Conservation (phyloP, 2,113 vertebrate genomes). For the Forbesichthys agassizii region DNA sequence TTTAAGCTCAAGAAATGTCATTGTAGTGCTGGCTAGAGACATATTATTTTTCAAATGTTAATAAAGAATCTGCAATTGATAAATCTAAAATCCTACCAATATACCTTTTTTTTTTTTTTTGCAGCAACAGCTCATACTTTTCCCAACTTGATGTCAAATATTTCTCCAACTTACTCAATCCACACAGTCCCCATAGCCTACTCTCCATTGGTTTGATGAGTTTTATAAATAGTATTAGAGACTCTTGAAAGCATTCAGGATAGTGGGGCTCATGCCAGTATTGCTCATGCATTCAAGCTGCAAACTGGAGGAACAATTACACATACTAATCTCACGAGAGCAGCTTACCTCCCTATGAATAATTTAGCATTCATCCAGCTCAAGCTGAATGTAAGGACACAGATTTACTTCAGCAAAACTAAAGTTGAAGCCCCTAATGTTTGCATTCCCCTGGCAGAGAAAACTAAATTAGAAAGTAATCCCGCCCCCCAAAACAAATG, state of each 20-base stretch:
- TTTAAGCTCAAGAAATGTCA: too few species aligned
- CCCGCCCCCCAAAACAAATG: slow-evolving; percentile 10
- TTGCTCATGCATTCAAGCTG: slow-evolving; percentile 30
- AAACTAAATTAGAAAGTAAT: background rate
- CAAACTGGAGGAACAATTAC: slow-evolving; percentile 63
- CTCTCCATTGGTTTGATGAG: background rate
- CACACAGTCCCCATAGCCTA: too few species aligned
- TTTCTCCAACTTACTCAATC: too few species aligned
- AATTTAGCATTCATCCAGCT: slow-evolving; percentile 67
- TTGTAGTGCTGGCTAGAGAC: too few species aligned
- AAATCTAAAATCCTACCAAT: background rate
- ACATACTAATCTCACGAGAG: slow-evolving; percentile 58
- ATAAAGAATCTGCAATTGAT: background rate
- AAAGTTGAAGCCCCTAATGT: slow-evolving; percentile 13
- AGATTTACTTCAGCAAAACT: slow-evolving; percentile 41
- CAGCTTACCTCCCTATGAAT: slow-evolving; percentile 67
- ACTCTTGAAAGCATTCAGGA: slow-evolving; percentile 31
- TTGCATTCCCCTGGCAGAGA: slow-evolving; percentile 35
- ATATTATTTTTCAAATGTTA: too few species aligned
- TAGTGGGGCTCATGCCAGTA: slow-evolving; percentile 31
- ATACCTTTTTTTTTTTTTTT: too few species aligned
- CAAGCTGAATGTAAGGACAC: slow-evolving; percentile 58
- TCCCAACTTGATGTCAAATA: slow-evolving; percentile 23
- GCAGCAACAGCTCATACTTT: slow-evolving; percentile 6
- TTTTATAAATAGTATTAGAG: slow-evolving; percentile 37